These are phyloP conservation scores for Girardinichthys multiradiatus DNA, from an alignment of 2,113 vertebrate genomes.

Conservation along the genomic window DNA sequence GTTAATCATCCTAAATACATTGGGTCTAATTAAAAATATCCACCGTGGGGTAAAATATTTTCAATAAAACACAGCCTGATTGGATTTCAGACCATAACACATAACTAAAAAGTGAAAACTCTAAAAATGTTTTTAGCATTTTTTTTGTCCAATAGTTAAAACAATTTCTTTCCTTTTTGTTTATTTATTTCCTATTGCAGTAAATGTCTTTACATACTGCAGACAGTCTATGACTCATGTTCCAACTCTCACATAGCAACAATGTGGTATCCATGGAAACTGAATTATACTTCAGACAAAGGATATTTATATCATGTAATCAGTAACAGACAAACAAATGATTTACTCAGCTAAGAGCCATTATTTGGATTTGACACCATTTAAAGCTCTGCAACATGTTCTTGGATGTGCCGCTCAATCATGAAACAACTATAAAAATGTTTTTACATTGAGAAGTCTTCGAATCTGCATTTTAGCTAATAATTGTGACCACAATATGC, in stretches of 20 bases:
- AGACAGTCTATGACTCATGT: conserved; percentile 31
- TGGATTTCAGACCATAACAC: not conserved
- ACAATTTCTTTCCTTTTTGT: not conserved
- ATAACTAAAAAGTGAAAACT: not conserved
- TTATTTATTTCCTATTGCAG: not conserved
- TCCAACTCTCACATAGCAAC: conserved; percentile 74
- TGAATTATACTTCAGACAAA: conserved; percentile 67
- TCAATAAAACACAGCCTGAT: not conserved
- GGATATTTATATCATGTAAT: conserved; percentile 54
- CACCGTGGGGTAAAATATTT: not conserved
- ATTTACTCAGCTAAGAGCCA: not conserved
- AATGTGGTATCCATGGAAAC: conserved; percentile 75
- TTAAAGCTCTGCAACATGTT: not conserved
- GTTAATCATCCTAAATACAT: conserved; percentile 22
- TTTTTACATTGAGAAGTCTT: not conserved
- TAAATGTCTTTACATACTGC: conserved; percentile 7
- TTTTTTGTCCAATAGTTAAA: not conserved
- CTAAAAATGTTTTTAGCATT: not conserved
- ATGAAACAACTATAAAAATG: not conserved
- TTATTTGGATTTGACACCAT: not conserved
- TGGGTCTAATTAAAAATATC: conserved; percentile 18
- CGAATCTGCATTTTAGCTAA: no score
- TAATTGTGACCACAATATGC: no score
- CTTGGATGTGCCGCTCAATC: not conserved
- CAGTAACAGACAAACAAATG: conserved; percentile 11